Conservation (phyloP, 2,888 invertebrate genomes). For the Dasypolia templi region DNA sequence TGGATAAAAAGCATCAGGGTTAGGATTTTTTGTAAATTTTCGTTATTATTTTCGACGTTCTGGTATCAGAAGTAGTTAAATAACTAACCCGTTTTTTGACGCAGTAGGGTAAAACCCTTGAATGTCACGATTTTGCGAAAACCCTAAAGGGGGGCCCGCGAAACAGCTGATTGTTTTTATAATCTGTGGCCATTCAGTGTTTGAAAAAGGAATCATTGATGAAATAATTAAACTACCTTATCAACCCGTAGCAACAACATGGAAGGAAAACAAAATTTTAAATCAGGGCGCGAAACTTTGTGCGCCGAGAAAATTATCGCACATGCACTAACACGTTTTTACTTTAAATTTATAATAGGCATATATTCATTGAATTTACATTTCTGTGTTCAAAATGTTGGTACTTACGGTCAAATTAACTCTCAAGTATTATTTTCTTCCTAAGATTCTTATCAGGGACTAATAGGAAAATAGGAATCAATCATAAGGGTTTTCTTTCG, state of each 20-base stretch:
- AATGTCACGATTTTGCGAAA: neutral
- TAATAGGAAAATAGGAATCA: rapidly evolving
- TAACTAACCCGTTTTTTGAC: neutral
- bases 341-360: neutral
- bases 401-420: neutral
- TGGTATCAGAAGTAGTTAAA: neutral
- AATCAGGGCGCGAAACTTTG: neutral
- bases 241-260: neutral
- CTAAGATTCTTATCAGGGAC: neutral
- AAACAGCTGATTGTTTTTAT: neutral
- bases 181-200: neutral
- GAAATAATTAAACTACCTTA: neutral
- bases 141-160: neutral
- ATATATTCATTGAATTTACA: neutral
- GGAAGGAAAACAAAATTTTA: neutral
- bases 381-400: neutral
- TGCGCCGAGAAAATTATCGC: too few species aligned
- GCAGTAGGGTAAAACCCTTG: neutral
- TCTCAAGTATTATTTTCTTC: neutral
- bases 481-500: neutral
- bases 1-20: neutral
- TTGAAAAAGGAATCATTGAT: neutral
- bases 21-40: neutral
- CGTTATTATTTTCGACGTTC: too few species aligned
- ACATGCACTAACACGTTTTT: neutral